Evolutionary conservation across 2,888 invertebrate genomes (phyloP), one percentile per base, ranked within the genome.

Genomic region (Crocallis elinguaria): DNA sequence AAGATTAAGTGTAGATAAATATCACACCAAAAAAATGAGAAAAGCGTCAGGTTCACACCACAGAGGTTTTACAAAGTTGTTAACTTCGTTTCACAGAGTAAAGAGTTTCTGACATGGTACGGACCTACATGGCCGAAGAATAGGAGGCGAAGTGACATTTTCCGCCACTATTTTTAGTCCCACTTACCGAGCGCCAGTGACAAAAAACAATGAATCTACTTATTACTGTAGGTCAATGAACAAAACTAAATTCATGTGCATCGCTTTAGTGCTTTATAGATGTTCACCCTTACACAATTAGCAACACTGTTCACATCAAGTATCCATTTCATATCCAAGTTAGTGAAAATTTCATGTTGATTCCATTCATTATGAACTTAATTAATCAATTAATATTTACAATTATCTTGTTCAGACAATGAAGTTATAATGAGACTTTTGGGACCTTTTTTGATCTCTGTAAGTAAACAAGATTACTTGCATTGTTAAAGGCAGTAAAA

Each of bases 301-400:
- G 19, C 53, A 43, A 27, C 48, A 43, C 33, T 42, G 36, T 42
- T 13, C 9, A 5, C 39, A 29, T 19, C 19, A 29, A 21, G 0
- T 21, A 21, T 36, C 12, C n/a, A 30, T 25, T 44, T 45, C 41
- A 21, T 43, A 48, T 33, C 5, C 11, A 49, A 33, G 12, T 23
- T 9, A 48, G 25, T 14, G 41, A 46, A 32, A 30, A 32, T 30
- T 32, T 25, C 33, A 49, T 19, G 12, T 45, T 13, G 42, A 48
- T 45, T 23, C 35, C 39, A 30, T 42, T 21, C 50, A 49, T 56
- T 63, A 49, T 44, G 32, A 36, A 52, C 44, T 49, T 48, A 63
- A 63, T 60, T 51, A 52, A 58, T n/a, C n/a, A n/a, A n/a, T n/a
- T 58, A 63, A 60, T 57, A 54, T 55, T 46, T 50, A 51, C 51